A percentile compares a stretch with the other conserved stretches of the same genome.
These are phyloP conservation scores for Dunckerocampus dactyliophorus DNA, from an alignment of 2,113 vertebrate genomes.

Conservation along the genomic window DNA sequence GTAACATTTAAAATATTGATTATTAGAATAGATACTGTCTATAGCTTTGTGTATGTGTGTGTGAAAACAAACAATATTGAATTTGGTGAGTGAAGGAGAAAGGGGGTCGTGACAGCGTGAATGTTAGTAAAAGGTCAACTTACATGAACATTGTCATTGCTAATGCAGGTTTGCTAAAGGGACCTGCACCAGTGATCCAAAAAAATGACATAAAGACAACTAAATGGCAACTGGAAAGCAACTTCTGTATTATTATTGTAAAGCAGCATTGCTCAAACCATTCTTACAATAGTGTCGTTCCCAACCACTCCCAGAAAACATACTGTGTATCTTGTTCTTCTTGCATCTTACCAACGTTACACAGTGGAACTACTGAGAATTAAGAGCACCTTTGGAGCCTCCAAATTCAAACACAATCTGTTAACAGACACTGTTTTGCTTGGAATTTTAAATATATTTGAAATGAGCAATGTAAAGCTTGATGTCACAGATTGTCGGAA, in stretches of 20 bases:
- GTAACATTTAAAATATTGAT: slow-evolving; percentile 10
- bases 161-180: background rate
- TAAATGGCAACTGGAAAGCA: slow-evolving; percentile 21
- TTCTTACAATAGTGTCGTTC: too few species aligned
- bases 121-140: slow-evolving; percentile 38
- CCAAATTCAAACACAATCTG: too few species aligned
- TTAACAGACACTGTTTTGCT: too few species aligned
- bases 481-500: too few species aligned
- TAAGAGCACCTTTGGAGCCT: too few species aligned
- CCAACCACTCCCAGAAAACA: too few species aligned
- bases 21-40: slow-evolving; percentile 1
- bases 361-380: too few species aligned
- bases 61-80: slow-evolving; percentile 7
- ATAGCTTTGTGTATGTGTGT: slow-evolving; percentile 12
- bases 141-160: slow-evolving; percentile 20
- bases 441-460: too few species aligned
- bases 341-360: too few species aligned
- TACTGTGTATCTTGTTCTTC: too few species aligned
- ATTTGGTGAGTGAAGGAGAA: slow-evolving; percentile 9
- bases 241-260: slow-evolving; percentile 12
- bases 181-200: slow-evolving; percentile 8
- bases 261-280: slow-evolving; percentile 1
- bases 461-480: too few species aligned
- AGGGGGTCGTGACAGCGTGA: background rate
- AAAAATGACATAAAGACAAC: background rate